Evolutionary conservation across 1,140 invertebrate genomes (phyloP), one percentile per base, ranked within the genome.

Genomic region (Asobara japonica): DNA sequence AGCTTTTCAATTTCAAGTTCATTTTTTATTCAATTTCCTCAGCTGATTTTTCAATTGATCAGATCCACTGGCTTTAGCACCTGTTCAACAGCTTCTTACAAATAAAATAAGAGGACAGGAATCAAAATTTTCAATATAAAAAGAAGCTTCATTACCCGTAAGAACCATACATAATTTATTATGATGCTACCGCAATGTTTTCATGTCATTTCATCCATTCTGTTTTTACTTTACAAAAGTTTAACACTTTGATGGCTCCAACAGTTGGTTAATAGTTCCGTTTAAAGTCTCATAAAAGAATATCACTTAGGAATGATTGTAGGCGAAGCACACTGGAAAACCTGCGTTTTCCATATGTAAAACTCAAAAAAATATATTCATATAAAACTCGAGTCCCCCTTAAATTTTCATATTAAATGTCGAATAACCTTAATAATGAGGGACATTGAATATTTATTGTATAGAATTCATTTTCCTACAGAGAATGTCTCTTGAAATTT

Each of bases 251-350:
- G 20, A 18, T 51, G n/a, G 3, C 20, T 56, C 22, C 18, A 51
- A 51, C 22, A 51, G 4, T 45, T 25, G 7, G 6, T 69, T 11
- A 16, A 30, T 16, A 8, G 41, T 56, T 25, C 41, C 33, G 76
- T 69, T 69, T 68, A 77, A 72, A 73, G 18, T 77, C 27, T 45
- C 75, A 70, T 79, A 78, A 80, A 80, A 80, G 65, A 79, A 77
- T 78, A 81, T 79, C 61, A 74, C 79, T 78, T 77, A 45, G 82
- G 78, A 84, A 85, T 81, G 82, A 82, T 84, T 77, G 36, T 80
- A 78, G 29, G 27, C 29, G 3, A 62, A 62, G 31, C 7, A 11
- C 5, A 67, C 48, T 62, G 45, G 20, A 73, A 68, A 48, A 68
- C 36, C 31, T 36, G 64, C 3, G 25, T 56, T 27, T 22, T 56